A percentile compares a stretch with the other conserved stretches of the same genome.
Conservation (phyloP, 2,113 vertebrate species). For the Pelvicachromis taeniatus region DNA sequence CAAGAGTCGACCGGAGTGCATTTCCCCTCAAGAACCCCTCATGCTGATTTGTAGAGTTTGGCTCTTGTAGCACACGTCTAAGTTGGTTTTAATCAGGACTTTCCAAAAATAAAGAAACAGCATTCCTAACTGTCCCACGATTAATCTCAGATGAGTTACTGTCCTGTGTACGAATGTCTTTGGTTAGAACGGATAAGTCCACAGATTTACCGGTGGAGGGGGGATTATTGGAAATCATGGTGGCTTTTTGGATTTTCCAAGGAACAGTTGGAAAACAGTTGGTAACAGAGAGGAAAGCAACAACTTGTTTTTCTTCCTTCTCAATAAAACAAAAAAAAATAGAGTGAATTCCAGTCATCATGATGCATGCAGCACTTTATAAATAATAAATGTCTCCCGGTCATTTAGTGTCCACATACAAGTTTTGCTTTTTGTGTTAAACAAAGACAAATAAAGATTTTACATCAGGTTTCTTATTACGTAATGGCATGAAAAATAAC, state of each 20-base stretch:
- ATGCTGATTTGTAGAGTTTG: constrained; percentile 61
- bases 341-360: neutral
- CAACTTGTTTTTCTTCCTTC: neutral
- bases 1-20: neutral
- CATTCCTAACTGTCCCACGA: constrained; percentile 41
- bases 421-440: neutral
- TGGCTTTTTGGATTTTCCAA: constrained; percentile 1
- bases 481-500: neutral
- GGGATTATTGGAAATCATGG: constrained; percentile 2
- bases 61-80: constrained; percentile 25
- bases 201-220: neutral
- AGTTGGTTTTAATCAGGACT: constrained; percentile 61
- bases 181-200: neutral
- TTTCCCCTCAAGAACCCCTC: constrained; percentile 50
- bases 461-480: neutral
- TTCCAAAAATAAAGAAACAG: constrained; percentile 60
- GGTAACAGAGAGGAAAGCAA: neutral
- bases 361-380: neutral
- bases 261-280: neutral
- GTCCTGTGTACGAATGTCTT: neutral
- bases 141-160: constrained; percentile 42
- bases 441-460: neutral
- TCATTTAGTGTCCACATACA: neutral
- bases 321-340: neutral
- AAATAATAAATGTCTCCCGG: neutral